Conservation (phyloP, 2,797 vertebrate genomes). For the Gymnodraco acuticeps region DNA sequence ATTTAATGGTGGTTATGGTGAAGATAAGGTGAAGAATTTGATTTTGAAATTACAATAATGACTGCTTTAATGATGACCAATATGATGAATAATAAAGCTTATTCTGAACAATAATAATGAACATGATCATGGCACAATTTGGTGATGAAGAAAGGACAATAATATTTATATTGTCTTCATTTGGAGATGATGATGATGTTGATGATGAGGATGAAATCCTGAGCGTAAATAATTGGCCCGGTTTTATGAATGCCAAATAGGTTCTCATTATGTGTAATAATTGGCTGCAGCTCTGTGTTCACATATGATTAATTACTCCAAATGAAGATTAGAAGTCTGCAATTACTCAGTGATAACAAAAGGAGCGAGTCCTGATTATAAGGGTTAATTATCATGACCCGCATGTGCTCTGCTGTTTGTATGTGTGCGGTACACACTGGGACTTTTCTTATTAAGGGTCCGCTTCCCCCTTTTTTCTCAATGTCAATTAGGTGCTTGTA, state of each 20-base stretch:
- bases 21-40: too few species aligned
- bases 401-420: constrained; percentile 13
- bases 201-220: constrained; percentile 3
- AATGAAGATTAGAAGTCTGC: constrained; percentile 76
- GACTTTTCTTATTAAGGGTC: constrained; percentile 45
- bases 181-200: background rate
- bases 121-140: too few species aligned
- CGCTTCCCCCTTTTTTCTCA: constrained; percentile 38
- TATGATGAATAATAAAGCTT: too few species aligned
- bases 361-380: constrained; percentile 65
- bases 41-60: too few species aligned
- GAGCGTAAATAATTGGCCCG: constrained; percentile 8
- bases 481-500: constrained; percentile 59
- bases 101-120: too few species aligned
- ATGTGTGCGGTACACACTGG: constrained; percentile 30
- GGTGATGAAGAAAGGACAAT: too few species aligned
- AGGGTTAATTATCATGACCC: constrained; percentile 73
- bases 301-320: constrained; percentile 78
- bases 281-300: constrained; percentile 63
- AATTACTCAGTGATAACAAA: constrained; percentile 78
- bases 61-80: too few species aligned
- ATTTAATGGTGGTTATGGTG: too few species aligned
- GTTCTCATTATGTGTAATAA: constrained; percentile 60
- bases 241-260: constrained; percentile 51
- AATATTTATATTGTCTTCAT: too few species aligned